Conservation (phyloP, 2,113 vertebrate species). For the Heterotilapia buettikoferi region DNA sequence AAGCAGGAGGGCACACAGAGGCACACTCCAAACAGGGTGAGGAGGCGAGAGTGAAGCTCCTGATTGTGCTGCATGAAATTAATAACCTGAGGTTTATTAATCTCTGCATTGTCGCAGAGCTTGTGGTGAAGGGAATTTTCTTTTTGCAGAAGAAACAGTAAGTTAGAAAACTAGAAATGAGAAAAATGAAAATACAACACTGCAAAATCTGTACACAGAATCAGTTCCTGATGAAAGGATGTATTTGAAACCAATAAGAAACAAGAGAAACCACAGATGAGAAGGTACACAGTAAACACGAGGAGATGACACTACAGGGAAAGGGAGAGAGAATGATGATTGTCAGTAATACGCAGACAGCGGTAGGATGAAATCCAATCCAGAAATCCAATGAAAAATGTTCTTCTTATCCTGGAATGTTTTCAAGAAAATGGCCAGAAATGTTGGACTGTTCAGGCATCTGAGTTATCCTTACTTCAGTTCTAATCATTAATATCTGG, state of each 20-base stretch:
- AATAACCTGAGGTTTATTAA: neutral
- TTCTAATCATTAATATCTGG: neutral
- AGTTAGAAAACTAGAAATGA: neutral
- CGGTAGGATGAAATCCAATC: neutral
- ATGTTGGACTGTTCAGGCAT: neutral
- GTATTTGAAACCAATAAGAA: neutral
- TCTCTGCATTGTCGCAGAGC: neutral
- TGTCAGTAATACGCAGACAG: neutral
- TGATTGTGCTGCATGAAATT: neutral
- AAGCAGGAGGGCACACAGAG: neutral
- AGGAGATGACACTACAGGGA: neutral
- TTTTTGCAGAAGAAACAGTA: neutral
- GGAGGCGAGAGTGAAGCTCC: neutral
- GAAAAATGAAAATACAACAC: neutral
- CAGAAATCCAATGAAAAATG: neutral
- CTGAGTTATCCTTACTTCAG: neutral
- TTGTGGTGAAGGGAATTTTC: neutral
- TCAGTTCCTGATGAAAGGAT: neutral
- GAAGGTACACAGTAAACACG: neutral
- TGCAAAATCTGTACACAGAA: neutral
- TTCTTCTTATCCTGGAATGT: neutral
- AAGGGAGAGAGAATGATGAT: fast-evolving
- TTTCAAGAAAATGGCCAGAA: neutral
- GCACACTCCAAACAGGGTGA: neutral
- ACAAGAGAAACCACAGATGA: neutral